Base-by-base conservation (phyloP, 2,113 vertebrate species). In the Meleagris gallopavo region DNA sequence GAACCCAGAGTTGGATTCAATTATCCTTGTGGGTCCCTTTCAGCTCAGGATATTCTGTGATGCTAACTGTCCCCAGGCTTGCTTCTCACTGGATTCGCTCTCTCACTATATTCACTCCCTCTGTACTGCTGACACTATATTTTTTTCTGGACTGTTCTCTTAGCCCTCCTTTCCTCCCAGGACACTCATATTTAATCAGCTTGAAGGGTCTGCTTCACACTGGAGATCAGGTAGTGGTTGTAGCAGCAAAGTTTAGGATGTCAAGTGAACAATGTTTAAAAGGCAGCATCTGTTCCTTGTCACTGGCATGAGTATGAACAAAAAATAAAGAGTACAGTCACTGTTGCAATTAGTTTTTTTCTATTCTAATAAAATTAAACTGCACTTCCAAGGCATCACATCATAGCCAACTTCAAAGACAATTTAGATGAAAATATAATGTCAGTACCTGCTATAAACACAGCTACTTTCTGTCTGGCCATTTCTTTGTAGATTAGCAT, bases 181-280 rank as follows among this genome's bases (percentile, higher is more conserved):
- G 6, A 13, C 9, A n/a, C 5, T 43, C 2, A 1, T 9, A 4
- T 36, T 58, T 21, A 55, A 58, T 17, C 16, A 36, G 10, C 9
- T 61, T 21, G 29, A 4, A 11, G 30, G 32, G 36, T 20, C 6
- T 0, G 0, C 5, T 58, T 66, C 69, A 36, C 5, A 5, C 40
- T 34, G 25, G 30, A 81, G 16, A 11, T 16, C 21, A 50, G 24
- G 6, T 25, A 32, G 9, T 13, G 9, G 2, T 11, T 50, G 15
- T 21, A 41, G 43, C 2, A 50, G 11, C 15, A 38, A 43, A 67
- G 46, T 2, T 18, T 1, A 1, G 3, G 0, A 46, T 5, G 17
- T 27, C 21, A 50, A 9, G 12, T 12, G 74, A 32, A 30, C 1
- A 52, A 6, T 40, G 7, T 1, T 2, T 4, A 21, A 41, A 72